Evolutionary conservation across 2,797 vertebrate genomes (phyloP).

Genomic region (Chromobotia macracanthus): DNA sequence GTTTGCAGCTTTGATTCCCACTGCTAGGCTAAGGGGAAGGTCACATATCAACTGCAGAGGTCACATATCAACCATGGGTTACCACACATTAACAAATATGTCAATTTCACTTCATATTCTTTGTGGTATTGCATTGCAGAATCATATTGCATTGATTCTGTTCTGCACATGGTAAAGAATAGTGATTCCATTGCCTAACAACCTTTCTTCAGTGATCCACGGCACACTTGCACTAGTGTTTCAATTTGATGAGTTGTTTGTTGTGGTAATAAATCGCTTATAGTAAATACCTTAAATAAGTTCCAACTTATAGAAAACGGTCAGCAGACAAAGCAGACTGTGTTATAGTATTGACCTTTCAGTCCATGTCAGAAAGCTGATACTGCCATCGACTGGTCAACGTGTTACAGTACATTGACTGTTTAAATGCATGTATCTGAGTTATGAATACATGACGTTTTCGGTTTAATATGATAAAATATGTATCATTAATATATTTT

Average conservation of each 20-base stretch:
- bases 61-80: too few species aligned
- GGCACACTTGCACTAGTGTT: neutral
- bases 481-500: too few species aligned
- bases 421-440: neutral
- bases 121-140: neutral
- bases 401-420: slow-evolving; percentile 10
- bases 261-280: neutral
- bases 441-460: too few species aligned
- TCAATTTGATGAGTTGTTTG: slow-evolving; percentile 10
- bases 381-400: slow-evolving; percentile 56
- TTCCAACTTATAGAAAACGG: neutral
- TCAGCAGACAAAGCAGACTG: neutral
- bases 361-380: slow-evolving; percentile 37
- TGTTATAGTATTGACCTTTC: neutral
- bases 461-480: too few species aligned
- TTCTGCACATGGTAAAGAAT: neutral
- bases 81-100: too few species aligned
- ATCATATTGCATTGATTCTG: too few species aligned
- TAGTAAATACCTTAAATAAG: neutral
- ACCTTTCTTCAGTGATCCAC: slow-evolving; percentile 16
- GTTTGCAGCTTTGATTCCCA: too few species aligned
- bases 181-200: neutral
- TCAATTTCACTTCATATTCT: neutral
- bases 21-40: too few species aligned
- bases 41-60: too few species aligned